These are phyloP conservation scores for Tipula confusa DNA, from an alignment of 2,888 invertebrate species.

Conservation along the genomic window DNA sequence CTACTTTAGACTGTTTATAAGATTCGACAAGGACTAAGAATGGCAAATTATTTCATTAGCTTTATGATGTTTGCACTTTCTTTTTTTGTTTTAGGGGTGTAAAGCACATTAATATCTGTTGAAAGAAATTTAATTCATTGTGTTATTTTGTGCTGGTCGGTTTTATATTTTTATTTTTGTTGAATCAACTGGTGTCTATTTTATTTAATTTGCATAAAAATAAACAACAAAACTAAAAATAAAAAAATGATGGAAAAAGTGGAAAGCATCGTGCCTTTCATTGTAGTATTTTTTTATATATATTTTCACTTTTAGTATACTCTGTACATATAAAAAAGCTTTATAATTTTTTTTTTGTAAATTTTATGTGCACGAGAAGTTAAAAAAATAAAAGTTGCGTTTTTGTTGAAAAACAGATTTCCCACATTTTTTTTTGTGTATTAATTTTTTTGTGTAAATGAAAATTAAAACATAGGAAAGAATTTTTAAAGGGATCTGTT, in stretches of 20 bases:
- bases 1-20: too few species aligned
- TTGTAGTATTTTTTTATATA: not conserved
- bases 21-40: too few species aligned
- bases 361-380: not conserved
- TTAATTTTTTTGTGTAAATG: conserved; percentile 4
- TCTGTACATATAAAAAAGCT: not conserved
- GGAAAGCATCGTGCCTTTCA: conserved; percentile 27
- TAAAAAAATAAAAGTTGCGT: not conserved
- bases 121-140: not conserved
- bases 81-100: not conserved
- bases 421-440: conserved; percentile 8
- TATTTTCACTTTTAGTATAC: not conserved
- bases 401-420: conserved; percentile 20
- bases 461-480: not conserved
- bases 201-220: conserved; percentile 31
- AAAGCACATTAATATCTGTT: conserved; percentile 25
- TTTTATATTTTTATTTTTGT: not conserved
- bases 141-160: not conserved
- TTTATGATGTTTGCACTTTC: not conserved
- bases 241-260: not conserved
- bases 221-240: conserved; percentile 21
- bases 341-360: conserved; percentile 4
- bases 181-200: conserved; percentile 31
- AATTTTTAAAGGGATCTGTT: not conserved
- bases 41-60: not conserved